Evolutionary conservation across 2,797 vertebrate species (phyloP).

Genomic region (Arctocebus calabarensis): DNA sequence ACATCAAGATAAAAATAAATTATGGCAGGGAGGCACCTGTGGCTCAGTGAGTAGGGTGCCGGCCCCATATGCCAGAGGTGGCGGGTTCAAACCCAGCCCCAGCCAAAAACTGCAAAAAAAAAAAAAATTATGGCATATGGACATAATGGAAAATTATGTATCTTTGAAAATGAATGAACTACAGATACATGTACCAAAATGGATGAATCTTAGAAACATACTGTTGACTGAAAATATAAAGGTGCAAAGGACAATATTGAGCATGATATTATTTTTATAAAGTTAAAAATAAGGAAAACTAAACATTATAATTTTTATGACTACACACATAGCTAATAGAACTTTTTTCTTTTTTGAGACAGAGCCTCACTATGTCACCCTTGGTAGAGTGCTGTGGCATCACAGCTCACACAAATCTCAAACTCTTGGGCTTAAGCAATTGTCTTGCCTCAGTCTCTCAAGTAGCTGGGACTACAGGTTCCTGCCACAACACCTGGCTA

Average conservation of each 20-base stretch:
- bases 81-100: too few species aligned
- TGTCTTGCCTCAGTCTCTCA: too few species aligned
- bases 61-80: too few species aligned
- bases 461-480: too few species aligned
- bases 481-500: too few species aligned
- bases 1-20: slow-evolving; percentile 19
- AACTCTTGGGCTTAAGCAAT: too few species aligned
- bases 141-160: neutral
- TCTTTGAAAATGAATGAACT: slow-evolving; percentile 40
- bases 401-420: too few species aligned
- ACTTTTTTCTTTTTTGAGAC: neutral
- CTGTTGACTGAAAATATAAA: slow-evolving; percentile 10
- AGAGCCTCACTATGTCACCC: too few species aligned
- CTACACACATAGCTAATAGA: neutral
- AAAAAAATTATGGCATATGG: slow-evolving; percentile 14
- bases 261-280: neutral
- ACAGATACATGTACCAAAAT: slow-evolving; percentile 8
- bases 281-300: slow-evolving; percentile 43
- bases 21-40: too few species aligned
- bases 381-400: too few species aligned
- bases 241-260: neutral
- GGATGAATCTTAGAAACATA: slow-evolving; percentile 31
- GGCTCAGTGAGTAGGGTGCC: too few species aligned
- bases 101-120: too few species aligned
- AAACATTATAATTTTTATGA: slow-evolving; percentile 23